Base-by-base conservation (phyloP, 2,113 vertebrate genomes). In the Planiliza haematocheilus region DNA sequence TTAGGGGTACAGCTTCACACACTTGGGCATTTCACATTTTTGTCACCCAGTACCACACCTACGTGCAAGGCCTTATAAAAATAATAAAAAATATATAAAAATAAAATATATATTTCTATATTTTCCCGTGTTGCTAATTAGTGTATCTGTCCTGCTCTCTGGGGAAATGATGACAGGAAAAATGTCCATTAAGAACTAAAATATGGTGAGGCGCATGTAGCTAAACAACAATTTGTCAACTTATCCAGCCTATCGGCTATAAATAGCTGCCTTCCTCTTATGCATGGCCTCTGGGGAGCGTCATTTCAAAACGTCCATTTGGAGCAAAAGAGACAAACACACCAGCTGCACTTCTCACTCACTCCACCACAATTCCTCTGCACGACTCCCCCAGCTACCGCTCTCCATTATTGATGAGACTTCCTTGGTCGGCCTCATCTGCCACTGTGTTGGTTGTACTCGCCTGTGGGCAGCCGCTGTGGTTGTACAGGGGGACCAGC, bases 351-450 rank as follows among this genome's bases (percentile, higher is more conserved):
- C 37, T 79, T 81, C 75, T 85, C 73, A 68, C 74, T 87, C 78
- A 52, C 45, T 64, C 70, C 73, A 59, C 62, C 62, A 58, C 79
- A 74, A 87, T 82, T 75, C 78, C 86, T 83, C 74, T 59, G 70
- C 78, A 76, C 34, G 73, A 76, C 62, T 73, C 85, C 87, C 71
- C 55, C 48, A 62, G 82, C 84, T 67, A 46, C 74, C 11, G 16
- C 78, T 75, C 81, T 92, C 61, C 50, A 91, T 91, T 86, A 91
- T 87, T 87, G 84, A 91, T 91, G 84, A 87, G 79, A 76, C 80
- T 79, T 82, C 77, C 89, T 85, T 72, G 18, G 84, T 66, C 38
- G 8, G 78, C 77, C 86, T 82, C 75, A 68, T 89, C 83, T 86
- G 77, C 82, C 85, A 64, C 83, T 58, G 61, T 60, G 59, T 60